Evolutionary conservation across 2,113 vertebrate genomes (phyloP).

Genomic region (Pica pica): DNA sequence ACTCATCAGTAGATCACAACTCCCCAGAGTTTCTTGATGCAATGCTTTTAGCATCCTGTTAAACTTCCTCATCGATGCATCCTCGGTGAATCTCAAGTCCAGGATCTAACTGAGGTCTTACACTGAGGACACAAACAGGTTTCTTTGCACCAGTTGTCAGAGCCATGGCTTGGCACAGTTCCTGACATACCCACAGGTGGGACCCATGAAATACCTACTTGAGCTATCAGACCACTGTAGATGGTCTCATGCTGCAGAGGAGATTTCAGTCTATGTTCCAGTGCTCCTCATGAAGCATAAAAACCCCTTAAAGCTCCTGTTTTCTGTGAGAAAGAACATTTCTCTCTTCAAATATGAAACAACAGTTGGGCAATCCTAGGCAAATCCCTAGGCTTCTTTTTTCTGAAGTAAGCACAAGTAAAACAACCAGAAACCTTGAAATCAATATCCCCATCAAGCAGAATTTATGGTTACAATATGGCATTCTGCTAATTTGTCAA

Average conservation of each 20-base stretch:
- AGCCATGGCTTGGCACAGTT: background rate
- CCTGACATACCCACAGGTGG: background rate
- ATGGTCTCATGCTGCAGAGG: background rate
- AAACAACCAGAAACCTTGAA: background rate
- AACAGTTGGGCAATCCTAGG: background rate
- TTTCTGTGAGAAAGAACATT: background rate
- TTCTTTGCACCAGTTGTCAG: background rate
- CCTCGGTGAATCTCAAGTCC: background rate
- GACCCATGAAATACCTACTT: background rate
- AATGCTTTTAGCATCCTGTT: background rate
- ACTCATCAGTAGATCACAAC: background rate
- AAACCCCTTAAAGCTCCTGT: background rate
- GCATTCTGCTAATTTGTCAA: background rate
- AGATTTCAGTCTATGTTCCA: background rate
- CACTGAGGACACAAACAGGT: accelerated
- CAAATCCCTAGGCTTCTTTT: background rate
- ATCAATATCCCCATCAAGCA: background rate
- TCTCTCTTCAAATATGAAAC: background rate
- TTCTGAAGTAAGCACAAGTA: background rate
- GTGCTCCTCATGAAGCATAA: background rate
- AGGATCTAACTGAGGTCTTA: background rate
- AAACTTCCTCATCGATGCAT: background rate
- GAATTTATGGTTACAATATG: background rate
- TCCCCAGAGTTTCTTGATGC: background rate
- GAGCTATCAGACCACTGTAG: background rate